Percentiles rank a stretch among this genome's conserved stretches.
Conservation (phyloP, 35 echinoderm and acorn worm species). For the Patiria miniata region DNA sequence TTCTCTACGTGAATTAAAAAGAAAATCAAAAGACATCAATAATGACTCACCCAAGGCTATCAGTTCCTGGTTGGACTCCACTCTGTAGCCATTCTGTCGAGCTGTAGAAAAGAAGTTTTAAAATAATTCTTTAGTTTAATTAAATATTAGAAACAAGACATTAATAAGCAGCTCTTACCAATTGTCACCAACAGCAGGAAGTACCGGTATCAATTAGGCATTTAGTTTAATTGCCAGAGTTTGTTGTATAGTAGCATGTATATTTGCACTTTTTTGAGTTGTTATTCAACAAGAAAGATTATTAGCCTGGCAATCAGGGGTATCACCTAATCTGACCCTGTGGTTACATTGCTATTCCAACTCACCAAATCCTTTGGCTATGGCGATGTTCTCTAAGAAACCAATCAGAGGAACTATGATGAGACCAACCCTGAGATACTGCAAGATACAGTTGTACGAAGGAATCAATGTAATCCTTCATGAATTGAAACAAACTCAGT, state of each 20-base stretch:
- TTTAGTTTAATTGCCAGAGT: too few species aligned
- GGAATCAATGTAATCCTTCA: too few species aligned
- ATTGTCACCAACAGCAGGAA: too few species aligned
- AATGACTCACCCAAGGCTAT: slow-evolving; percentile 82
- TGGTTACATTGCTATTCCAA: slow-evolving; percentile 3
- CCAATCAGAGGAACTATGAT: slow-evolving; percentile 86
- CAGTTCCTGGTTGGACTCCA: slow-evolving; percentile 93
- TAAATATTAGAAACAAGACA: not conserved
- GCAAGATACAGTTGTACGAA: not conserved
- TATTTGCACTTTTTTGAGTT: too few species aligned
- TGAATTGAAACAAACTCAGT: too few species aligned
- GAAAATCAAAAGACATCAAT: not conserved
- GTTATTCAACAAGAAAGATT: too few species aligned
- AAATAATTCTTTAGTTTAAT: not conserved
- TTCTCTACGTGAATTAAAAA: too few species aligned
- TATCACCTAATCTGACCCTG: too few species aligned
- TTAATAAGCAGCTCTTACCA: too few species aligned
- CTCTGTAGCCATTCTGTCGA: slow-evolving; percentile 83
- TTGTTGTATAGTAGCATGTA: too few species aligned
- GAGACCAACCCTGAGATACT: slow-evolving; percentile 74
- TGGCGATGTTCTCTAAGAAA: slow-evolving; percentile 94
- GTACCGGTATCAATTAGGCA: too few species aligned
- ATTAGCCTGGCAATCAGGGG: too few species aligned
- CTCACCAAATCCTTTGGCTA: slow-evolving; percentile 97
- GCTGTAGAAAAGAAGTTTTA: slow-evolving; percentile 57